Evolutionary conservation across 2,888 invertebrate species (phyloP), one percentile per base, ranked within the genome.

Genomic region (Liodrosophila aerea): DNA sequence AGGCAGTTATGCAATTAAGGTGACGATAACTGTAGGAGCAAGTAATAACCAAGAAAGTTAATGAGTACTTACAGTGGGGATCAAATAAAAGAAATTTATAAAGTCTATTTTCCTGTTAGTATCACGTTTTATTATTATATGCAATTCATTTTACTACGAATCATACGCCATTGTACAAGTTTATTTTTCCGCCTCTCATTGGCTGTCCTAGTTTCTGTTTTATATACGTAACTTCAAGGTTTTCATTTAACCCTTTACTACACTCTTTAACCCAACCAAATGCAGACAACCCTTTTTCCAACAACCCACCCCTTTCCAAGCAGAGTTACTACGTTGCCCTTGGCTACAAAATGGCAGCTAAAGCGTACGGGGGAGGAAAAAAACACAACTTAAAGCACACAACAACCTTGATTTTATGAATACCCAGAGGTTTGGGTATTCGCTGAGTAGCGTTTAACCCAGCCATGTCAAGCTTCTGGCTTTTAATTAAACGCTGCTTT

Each of bases 401-500:
- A 65, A 64, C 65, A 52, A 40, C 60, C 52, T 41, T 73, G 67
- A 68, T 77, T 67, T 67, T 71, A 61, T 60, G 73, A 68, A 60
- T 57, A 47, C 30, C 16, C 9, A 2, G 16, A 15, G 37, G 13
- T 4, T 8, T 54, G 53, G 53, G n/a, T n/a, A n/a, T n/a, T n/a
- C 60, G 56, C 57, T 45, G 56, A 47, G 50, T 54, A 61, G 62
- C 65, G 69, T 65, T 77, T 81, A 75, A 74, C 82, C 82, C 67
- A 5, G 64, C 53, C 60, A 53, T 62, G 65, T 56, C 70, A 53
- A 63, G 54, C 62, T 74, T 22, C 59, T 74, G 58, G 58, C 74
- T 60, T 74, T 68, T 77, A 74, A 77, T 81, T 81, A 77, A 69
- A 68, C 71, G 75, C 58, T 47, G 51, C 61, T 80, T 59, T 76